Conservation (phyloP, 2,888 invertebrate genomes). For the Polyploca ridens region DNA sequence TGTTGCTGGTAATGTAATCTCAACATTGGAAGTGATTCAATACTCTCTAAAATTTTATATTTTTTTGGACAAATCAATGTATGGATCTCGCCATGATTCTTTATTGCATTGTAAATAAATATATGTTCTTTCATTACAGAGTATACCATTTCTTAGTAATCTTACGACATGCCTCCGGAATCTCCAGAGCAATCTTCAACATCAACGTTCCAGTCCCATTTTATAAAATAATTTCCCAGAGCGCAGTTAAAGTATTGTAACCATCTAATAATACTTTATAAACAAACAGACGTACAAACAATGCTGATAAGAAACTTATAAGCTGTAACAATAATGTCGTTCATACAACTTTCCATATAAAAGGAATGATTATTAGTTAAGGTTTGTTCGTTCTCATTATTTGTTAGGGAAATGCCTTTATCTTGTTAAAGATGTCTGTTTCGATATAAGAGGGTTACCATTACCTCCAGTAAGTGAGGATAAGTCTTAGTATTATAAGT, state of each 20-base stretch:
- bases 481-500: no score
- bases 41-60: no score
- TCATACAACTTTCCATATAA: constrained; percentile 47
- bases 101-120: no score
- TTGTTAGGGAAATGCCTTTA: background rate
- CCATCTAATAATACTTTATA: background rate
- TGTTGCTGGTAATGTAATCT: no score
- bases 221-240: background rate
- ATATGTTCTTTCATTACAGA: no score
- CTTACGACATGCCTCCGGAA: no score
- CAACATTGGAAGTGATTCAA: no score
- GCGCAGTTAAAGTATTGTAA: background rate
- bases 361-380: constrained; percentile 49
- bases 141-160: no score
- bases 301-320: constrained; percentile 42
- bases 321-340: constrained; percentile 41
- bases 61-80: no score
- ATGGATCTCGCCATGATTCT: no score
- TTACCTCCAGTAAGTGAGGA: no score
- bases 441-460: background rate
- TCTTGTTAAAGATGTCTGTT: background rate
- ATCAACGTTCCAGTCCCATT: background rate
- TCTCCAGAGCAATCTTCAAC: background rate
- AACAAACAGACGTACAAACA: constrained; percentile 39
- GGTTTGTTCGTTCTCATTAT: constrained; percentile 19